Percentiles rank a stretch among this genome's conserved stretches.
phyloP scores from a whole-genome alignment of 2,888 invertebrate species.

The Salpingus planirostris region DNA sequence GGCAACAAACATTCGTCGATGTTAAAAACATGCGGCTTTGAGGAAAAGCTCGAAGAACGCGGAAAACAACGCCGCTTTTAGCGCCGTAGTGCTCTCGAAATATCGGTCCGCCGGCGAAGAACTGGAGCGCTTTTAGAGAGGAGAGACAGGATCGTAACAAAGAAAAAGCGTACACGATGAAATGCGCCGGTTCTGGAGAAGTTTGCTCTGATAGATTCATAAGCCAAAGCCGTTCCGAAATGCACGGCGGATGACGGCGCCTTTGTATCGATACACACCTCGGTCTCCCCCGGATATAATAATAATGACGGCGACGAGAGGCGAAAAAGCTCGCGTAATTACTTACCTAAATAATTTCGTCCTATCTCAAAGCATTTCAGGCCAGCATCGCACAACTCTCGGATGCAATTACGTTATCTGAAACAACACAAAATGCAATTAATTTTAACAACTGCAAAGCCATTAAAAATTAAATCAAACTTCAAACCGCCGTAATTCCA shows the following conservation, averaged over 20 bases:
- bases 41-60: constrained; percentile 16
- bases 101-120: too few species aligned
- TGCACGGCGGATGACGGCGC: too few species aligned
- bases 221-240: constrained; percentile 7
- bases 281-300: too few species aligned
- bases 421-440: constrained; percentile 15
- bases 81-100: constrained; percentile 18
- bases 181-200: too few species aligned
- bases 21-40: constrained; percentile 15
- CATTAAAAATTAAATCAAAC: constrained; percentile 14
- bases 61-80: constrained; percentile 17
- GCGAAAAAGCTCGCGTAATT: too few species aligned
- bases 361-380: constrained; percentile 17
- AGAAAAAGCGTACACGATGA: too few species aligned
- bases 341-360: constrained; percentile 16
- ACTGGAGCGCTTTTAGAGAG: constrained; percentile 8
- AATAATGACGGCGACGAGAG: too few species aligned
- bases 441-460: constrained; percentile 9
- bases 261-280: too few species aligned
- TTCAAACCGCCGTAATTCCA: constrained; percentile 7
- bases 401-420: constrained; percentile 17
- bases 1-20: constrained; percentile 10
- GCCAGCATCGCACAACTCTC: constrained; percentile 5
- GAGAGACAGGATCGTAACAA: constrained; percentile 7
- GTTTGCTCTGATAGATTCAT: too few species aligned